These are phyloP conservation scores for Todiramphus saurophagus DNA, from an alignment of 2,113 vertebrate genomes.

Conservation along the genomic window DNA sequence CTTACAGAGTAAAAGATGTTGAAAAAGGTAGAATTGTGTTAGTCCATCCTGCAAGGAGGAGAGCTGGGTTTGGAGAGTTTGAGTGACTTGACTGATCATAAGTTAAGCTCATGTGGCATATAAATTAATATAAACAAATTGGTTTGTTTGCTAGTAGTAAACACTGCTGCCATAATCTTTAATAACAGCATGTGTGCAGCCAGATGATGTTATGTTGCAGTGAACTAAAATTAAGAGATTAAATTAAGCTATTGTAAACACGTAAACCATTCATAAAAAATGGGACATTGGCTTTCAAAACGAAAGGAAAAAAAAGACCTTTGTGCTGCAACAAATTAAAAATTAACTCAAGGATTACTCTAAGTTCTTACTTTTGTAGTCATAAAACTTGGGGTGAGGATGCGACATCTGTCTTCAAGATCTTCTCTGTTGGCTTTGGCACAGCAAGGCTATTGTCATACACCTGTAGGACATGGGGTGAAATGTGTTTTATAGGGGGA, in stretches of 20 bases:
- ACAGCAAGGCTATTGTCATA: neutral
- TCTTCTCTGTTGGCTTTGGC: neutral
- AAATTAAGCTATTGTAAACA: neutral
- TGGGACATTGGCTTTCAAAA: neutral
- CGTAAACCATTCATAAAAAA: neutral
- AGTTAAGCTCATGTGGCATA: neutral
- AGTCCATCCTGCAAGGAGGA: neutral
- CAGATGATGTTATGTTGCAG: neutral
- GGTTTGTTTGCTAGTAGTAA: neutral
- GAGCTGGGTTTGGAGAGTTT: neutral
- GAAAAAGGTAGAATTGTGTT: neutral
- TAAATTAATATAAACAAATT: neutral
- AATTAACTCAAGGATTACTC: neutral
- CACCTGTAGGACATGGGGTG: neutral
- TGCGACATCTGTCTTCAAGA: neutral
- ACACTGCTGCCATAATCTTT: neutral
- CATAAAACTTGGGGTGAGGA: neutral
- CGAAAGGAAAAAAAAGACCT: neutral
- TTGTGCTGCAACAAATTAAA: neutral
- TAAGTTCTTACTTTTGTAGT: neutral
- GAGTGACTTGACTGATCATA: neutral
- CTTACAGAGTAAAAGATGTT: neutral
- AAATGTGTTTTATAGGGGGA: neutral
- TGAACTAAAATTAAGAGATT: neutral
- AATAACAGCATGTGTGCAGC: neutral